phyloP scores from a whole-genome alignment of 1,140 invertebrate species.

The Prorops nasuta region DNA sequence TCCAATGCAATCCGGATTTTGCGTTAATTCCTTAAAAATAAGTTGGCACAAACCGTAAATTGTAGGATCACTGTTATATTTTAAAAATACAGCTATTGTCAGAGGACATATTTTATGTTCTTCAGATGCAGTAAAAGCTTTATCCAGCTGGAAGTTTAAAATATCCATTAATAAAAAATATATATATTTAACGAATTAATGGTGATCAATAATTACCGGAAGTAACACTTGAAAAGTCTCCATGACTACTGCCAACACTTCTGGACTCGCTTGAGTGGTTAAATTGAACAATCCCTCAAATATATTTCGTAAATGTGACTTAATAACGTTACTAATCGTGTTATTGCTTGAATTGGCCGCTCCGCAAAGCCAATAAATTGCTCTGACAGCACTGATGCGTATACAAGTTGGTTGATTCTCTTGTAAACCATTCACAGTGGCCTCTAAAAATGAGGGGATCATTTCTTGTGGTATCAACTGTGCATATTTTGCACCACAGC shows the following conservation, averaged over 20 bases:
- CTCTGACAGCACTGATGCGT: slow-evolving; percentile 52
- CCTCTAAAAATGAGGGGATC: slow-evolving; percentile 63
- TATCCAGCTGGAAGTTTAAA: slow-evolving; percentile 68
- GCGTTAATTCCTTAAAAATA: slow-evolving; percentile 67
- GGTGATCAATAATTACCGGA: slow-evolving; percentile 49
- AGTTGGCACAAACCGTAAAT: slow-evolving; percentile 66
- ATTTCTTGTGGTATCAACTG: slow-evolving; percentile 61
- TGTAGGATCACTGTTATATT: slow-evolving; percentile 67
- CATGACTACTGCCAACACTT: slow-evolving; percentile 66
- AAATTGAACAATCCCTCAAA: slow-evolving; percentile 49
- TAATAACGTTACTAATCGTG: slow-evolving; percentile 36
- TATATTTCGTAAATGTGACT: slow-evolving; percentile 43
- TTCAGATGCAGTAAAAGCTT: slow-evolving; percentile 65
- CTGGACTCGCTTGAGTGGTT: slow-evolving; percentile 40
- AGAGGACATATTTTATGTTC: slow-evolving; percentile 70
- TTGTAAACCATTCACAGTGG: slow-evolving; percentile 63
- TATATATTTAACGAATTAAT: neutral
- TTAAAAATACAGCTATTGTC: slow-evolving; percentile 72
- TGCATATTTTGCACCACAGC: slow-evolving; percentile 69
- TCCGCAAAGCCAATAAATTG: slow-evolving; percentile 51
- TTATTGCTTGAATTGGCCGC: slow-evolving; percentile 30
- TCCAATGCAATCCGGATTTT: slow-evolving; percentile 63
- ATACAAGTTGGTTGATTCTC: slow-evolving; percentile 56
- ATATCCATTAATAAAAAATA: too few species aligned
- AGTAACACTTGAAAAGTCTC: slow-evolving; percentile 68